Conservation (phyloP, 2,113 vertebrate genomes). For the Colaptes auratus region DNA sequence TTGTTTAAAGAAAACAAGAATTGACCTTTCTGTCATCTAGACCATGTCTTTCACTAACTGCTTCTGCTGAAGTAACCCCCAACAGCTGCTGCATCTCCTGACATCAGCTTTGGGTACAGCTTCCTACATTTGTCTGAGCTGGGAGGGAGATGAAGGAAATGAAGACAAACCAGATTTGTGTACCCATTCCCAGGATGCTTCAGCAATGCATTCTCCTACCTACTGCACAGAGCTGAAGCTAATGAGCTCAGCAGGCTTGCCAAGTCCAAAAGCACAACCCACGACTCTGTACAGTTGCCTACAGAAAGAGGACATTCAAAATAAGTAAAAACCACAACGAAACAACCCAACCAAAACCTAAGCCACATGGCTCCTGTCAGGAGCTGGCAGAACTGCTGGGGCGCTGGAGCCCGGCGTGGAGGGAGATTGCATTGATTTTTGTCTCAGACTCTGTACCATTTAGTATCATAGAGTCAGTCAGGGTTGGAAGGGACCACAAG, state of each 20-base stretch:
- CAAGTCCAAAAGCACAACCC: neutral
- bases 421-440: neutral
- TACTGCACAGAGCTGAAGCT: neutral
- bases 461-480: no score
- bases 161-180: neutral
- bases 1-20: constrained; percentile 42
- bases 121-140: neutral
- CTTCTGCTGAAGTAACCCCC: neutral
- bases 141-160: neutral
- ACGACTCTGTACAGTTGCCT: neutral
- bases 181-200: neutral
- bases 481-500: no score
- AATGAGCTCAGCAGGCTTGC: neutral
- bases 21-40: constrained; percentile 36
- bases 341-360: neutral
- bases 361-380: neutral
- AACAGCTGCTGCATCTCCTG: neutral
- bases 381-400: neutral
- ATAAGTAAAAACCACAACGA: no score
- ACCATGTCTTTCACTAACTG: constrained; percentile 42
- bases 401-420: neutral
- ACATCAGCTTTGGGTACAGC: neutral
- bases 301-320: neutral
- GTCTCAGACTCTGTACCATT: constrained; percentile 28
- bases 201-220: neutral